phyloP scores from a whole-genome alignment of 2,797 vertebrate species.

The Liasis olivaceus region DNA sequence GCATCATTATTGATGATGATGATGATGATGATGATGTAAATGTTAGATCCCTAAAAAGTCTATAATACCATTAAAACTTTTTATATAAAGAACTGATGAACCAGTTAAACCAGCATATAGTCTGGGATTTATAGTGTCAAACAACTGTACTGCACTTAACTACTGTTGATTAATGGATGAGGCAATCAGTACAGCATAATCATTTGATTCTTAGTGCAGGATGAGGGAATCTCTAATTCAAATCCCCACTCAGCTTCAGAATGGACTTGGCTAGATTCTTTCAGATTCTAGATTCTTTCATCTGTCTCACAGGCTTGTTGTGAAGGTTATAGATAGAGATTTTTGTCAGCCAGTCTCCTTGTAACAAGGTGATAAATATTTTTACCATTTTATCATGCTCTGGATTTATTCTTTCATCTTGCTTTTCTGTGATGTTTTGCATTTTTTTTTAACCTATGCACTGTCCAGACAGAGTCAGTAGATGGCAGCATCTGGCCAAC shows the following conservation, averaged over 20 bases:
- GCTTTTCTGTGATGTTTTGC: not conserved
- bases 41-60: not conserved
- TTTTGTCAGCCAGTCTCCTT: not conserved
- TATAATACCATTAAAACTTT: not conserved
- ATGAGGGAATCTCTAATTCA: not conserved
- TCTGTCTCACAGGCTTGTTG: not conserved
- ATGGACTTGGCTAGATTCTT: not conserved
- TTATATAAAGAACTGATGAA: not conserved
- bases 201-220: not conserved
- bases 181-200: not conserved
- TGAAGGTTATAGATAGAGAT: not conserved
- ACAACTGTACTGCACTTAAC: not conserved
- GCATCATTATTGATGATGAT: not conserved
- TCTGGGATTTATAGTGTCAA: not conserved
- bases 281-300: not conserved
- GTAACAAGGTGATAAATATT: not conserved
- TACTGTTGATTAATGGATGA: not conserved
- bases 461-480: not conserved
- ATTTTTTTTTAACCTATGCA: not conserved
- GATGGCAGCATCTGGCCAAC: not conserved
- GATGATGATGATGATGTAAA: not conserved
- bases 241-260: not conserved
- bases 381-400: not conserved
- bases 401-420: not conserved
- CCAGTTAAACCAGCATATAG: not conserved